Conservation (phyloP, 2,113 vertebrate genomes). For the Myrmophylax atrothorax region DNA sequence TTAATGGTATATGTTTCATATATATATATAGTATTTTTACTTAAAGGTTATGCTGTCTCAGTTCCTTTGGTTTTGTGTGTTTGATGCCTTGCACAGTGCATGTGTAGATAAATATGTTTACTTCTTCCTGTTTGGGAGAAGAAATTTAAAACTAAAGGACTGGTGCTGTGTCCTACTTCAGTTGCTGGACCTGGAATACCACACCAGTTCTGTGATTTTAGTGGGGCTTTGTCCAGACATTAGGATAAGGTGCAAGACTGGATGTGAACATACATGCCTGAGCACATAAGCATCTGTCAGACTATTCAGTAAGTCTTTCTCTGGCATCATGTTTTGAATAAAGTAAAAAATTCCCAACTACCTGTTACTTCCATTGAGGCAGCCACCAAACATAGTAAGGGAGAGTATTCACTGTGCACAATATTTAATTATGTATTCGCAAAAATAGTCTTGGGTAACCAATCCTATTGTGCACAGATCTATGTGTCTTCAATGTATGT, state of each 20-base stretch:
- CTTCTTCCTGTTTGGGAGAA: background rate
- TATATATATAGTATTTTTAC: background rate
- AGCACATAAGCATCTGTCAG: background rate
- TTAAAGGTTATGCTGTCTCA: background rate
- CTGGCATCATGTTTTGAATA: background rate
- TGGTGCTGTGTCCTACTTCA: background rate
- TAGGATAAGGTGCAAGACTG: background rate
- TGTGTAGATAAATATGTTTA: background rate
- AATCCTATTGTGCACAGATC: background rate
- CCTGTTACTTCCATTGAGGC: background rate
- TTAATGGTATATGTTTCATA: background rate
- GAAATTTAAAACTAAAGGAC: background rate
- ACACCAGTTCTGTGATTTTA: background rate
- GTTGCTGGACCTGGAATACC: background rate
- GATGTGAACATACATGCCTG: background rate
- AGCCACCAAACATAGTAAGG: background rate
- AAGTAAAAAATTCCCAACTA: background rate
- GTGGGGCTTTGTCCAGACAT: background rate
- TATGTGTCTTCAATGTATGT: background rate
- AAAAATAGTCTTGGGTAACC: background rate
- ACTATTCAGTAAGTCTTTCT: background rate
- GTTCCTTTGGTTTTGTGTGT: background rate
- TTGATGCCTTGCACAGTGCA: background rate
- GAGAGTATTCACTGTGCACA: background rate
- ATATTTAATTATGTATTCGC: background rate